A percentile compares a stretch with the other conserved stretches of the same genome.
phyloP scores from a whole-genome alignment of 1,140 invertebrate species.

The Planococcus citri region DNA sequence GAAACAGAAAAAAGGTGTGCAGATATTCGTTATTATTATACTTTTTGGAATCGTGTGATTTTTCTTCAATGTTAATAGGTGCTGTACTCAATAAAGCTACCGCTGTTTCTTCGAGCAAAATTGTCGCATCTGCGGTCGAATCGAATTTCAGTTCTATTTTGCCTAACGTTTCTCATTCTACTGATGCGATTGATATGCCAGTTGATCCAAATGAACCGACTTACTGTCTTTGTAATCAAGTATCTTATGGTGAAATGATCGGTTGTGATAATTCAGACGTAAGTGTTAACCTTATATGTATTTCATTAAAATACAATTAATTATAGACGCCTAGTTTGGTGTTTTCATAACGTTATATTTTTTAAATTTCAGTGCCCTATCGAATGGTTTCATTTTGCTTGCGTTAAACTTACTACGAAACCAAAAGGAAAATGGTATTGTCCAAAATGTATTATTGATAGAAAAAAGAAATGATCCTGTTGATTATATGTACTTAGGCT shows the following conservation, averaged over 20 bases:
- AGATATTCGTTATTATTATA: no score
- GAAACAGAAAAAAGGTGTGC: conserved; percentile 50
- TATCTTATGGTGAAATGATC: conserved; percentile 99
- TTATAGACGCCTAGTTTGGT: no score
- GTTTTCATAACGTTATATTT: not conserved
- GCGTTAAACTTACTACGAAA: conserved; percentile 85
- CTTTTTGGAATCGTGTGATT: not conserved
- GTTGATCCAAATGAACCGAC: conserved; percentile 99
- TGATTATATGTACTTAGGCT: no score
- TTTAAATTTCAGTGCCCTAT: conserved; percentile 83
- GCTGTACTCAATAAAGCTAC: not conserved
- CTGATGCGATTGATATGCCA: conserved; percentile 79
- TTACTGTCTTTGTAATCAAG: conserved; percentile 96
- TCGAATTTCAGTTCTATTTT: not conserved
- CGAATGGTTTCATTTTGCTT: conserved; percentile 99
- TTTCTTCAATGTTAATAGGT: not conserved
- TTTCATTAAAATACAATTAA: no score
- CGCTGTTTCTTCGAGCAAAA: not conserved
- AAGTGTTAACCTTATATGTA: no score
- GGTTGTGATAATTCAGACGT: conserved; percentile 93
- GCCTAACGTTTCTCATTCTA: conserved; percentile 52
- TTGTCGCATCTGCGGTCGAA: not conserved
- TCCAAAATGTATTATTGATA: conserved; percentile 83
- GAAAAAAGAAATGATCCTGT: conserved; percentile 37
- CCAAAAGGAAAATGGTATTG: conserved; percentile 99